Percentiles rank a stretch among this genome's conserved stretches.
phyloP scores from a whole-genome alignment of 1,140 invertebrate genomes.

The Euborellia annulipes region DNA sequence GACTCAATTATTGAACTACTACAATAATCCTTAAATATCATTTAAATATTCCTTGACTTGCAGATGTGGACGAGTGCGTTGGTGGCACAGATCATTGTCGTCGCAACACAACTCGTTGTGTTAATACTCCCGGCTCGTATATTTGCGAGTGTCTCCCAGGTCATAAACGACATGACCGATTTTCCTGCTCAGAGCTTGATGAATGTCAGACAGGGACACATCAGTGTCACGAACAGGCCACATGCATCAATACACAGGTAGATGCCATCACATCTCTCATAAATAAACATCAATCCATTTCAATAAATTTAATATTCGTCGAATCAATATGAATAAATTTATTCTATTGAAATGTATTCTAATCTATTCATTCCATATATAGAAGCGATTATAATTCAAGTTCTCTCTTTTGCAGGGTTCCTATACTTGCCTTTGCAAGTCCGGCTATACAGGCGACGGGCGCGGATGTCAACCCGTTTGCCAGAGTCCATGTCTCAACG shows the following conservation, averaged over 20 bases:
- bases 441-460: constrained; percentile 72
- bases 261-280: too few relatives aligned
- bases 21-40: not conserved
- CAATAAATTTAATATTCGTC: too few relatives aligned
- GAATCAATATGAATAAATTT: too few relatives aligned
- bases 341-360: too few relatives aligned
- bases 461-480: constrained; percentile 63
- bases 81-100: constrained; percentile 61
- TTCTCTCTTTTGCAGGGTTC: constrained; percentile 34
- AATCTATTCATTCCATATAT: too few relatives aligned
- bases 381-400: too few relatives aligned
- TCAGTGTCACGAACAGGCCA: constrained; percentile 58
- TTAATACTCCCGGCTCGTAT: constrained; percentile 64
- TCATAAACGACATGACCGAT: constrained; percentile 55
- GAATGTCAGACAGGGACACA: constrained; percentile 55
- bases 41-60: constrained; percentile 17
- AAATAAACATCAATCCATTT: too few relatives aligned
- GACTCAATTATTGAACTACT: not conserved
- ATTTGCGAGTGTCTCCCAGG: constrained; percentile 68
- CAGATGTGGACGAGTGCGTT: constrained; percentile 71
- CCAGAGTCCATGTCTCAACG: constrained; percentile 62
- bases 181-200: constrained; percentile 65
- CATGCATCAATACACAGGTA: constrained; percentile 61
- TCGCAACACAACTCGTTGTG: constrained; percentile 53
- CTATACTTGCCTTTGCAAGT: constrained; percentile 64